Evolutionary conservation across 1,140 invertebrate genomes (phyloP).

Genomic region (Pseudomyrmex dendroicus): DNA sequence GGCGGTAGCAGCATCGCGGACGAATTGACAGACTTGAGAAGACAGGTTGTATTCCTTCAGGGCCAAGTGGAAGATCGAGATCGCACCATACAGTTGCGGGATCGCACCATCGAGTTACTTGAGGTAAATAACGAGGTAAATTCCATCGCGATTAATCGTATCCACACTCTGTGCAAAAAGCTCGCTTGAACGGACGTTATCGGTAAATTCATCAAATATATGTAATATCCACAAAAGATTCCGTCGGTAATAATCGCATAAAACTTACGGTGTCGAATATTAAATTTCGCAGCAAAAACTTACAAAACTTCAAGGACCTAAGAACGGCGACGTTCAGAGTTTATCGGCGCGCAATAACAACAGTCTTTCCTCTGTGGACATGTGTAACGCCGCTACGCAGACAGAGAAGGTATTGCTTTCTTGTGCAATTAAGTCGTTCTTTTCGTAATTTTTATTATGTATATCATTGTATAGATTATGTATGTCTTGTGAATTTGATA

Average conservation of each 20-base stretch:
- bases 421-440: neutral
- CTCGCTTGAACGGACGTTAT: neutral
- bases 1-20: conserved; percentile 85
- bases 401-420: conserved; percentile 88
- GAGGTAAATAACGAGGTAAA: conserved; percentile 85
- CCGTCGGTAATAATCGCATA: too few relatives aligned
- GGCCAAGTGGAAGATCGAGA: conserved; percentile 91
- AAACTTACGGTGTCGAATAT: neutral
- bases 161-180: conserved; percentile 23
- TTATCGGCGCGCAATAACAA: conserved; percentile 65
- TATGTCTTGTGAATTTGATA: conserved; percentile 2
- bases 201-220: neutral
- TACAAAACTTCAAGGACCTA: conserved; percentile 80
- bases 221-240: too few relatives aligned
- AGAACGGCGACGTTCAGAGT: conserved; percentile 72
- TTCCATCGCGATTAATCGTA: conserved; percentile 15
- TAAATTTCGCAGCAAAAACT: conserved; percentile 79
- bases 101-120: conserved; percentile 88
- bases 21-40: conserved; percentile 90
- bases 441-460: conserved; percentile 3
- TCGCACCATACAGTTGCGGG: conserved; percentile 87
- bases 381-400: conserved; percentile 89
- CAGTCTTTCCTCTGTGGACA: conserved; percentile 72
- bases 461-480: neutral
- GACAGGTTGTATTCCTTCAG: conserved; percentile 92